These are phyloP conservation scores for Chrysolina haemoptera DNA, from an alignment of 2,888 invertebrate species.

Conservation along the genomic window DNA sequence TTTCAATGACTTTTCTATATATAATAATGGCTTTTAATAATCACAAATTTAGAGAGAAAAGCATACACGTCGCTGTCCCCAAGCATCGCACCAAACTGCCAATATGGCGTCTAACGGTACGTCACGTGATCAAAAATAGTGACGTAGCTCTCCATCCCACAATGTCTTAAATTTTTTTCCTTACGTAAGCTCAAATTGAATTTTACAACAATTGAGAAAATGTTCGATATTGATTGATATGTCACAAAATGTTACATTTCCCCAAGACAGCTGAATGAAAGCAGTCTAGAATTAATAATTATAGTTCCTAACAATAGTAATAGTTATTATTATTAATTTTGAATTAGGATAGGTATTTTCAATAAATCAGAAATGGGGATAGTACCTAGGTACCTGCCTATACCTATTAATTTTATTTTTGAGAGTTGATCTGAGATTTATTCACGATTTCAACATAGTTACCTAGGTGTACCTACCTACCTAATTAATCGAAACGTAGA, in stretches of 20 bases:
- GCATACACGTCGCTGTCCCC: slow-evolving; percentile 70
- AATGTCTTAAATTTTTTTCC: slow-evolving; percentile 67
- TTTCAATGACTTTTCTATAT: slow-evolving; percentile 39
- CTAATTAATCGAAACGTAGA: too few relatives aligned
- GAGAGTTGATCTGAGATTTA: background rate
- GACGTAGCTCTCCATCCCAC: slow-evolving; percentile 69
- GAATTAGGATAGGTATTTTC: background rate
- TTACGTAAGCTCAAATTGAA: slow-evolving; percentile 66
- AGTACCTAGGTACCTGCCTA: too few relatives aligned
- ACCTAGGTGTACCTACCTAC: too few relatives aligned
- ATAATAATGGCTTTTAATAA: slow-evolving; percentile 49
- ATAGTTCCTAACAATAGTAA: background rate
- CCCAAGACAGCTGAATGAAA: too few relatives aligned
- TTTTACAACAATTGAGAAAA: slow-evolving; percentile 58
- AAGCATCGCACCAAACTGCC: slow-evolving; percentile 72
- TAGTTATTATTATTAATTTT: background rate
- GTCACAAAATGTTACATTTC: background rate
- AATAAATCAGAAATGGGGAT: background rate
- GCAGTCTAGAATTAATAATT: too few relatives aligned
- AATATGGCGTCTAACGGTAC: slow-evolving; percentile 75
- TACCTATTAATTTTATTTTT: background rate
- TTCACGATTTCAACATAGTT: background rate
- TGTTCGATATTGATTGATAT: slow-evolving; percentile 42
- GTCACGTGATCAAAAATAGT: slow-evolving; percentile 74
- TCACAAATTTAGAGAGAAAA: slow-evolving; percentile 53